phyloP scores from a whole-genome alignment of 2,888 invertebrate genomes.

The Caenorhabditis sinica region DNA sequence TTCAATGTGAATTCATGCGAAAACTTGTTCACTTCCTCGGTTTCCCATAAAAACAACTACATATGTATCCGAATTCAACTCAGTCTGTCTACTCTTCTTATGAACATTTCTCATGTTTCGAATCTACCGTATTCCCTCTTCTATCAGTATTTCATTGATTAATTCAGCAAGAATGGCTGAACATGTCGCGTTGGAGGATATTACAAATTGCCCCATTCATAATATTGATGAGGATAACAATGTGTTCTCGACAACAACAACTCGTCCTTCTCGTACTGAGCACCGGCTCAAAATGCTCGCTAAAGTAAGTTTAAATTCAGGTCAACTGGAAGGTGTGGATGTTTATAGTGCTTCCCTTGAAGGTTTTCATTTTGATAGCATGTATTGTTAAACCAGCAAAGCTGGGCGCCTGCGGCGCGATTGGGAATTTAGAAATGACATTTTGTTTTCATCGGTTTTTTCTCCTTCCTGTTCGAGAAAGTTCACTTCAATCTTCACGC shows the following conservation, averaged over 20 bases:
- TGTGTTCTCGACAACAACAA: constrained; percentile 42
- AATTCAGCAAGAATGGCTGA: constrained; percentile 38
- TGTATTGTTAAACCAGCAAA: too few species aligned
- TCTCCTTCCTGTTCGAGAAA: too few species aligned
- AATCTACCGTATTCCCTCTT: constrained; percentile 5
- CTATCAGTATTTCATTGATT: not conserved
- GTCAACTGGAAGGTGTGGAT: not conserved
- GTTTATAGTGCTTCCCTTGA: too few species aligned
- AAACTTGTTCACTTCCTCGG: constrained; percentile 20
- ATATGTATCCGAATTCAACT: not conserved
- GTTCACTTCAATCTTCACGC: too few species aligned
- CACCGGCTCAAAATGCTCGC: constrained; percentile 50
- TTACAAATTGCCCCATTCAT: constrained; percentile 56
- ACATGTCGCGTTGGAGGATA: constrained; percentile 48
- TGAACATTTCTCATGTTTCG: not conserved
- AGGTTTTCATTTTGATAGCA: too few species aligned
- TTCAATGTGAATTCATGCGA: constrained; percentile 29
- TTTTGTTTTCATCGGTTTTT: too few species aligned
- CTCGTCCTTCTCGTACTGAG: constrained; percentile 50
- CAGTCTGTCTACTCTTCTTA: not conserved
- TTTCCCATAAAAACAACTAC: not conserved
- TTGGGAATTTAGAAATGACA: too few species aligned
- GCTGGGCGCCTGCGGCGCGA: too few species aligned
- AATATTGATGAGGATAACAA: constrained; percentile 51
- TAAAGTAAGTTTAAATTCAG: constrained; percentile 29